Evolutionary conservation across 2,797 vertebrate genomes (phyloP).

Genomic region (Sebastes nivosus): DNA sequence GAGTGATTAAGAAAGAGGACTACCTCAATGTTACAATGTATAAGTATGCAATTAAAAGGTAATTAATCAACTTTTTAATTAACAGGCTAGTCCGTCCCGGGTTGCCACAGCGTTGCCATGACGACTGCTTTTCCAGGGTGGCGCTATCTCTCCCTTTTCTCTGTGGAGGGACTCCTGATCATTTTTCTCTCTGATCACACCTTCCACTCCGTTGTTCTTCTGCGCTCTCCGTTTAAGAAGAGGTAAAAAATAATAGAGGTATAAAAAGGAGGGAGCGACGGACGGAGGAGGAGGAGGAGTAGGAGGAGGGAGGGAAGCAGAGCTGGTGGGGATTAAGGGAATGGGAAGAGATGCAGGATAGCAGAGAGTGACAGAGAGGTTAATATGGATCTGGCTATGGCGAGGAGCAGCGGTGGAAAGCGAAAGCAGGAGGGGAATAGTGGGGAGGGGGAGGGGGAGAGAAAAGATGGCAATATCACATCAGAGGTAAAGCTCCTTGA

Average conservation of each 20-base stretch:
- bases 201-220: conserved; percentile 24
- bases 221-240: conserved; percentile 1
- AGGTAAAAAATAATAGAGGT: conserved; percentile 3
- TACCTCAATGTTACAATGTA: conserved; percentile 54
- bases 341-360: conserved; percentile 25
- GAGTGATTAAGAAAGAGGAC: conserved; percentile 54
- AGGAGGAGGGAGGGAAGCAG: not conserved
- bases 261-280: not conserved
- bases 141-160: conserved; percentile 38
- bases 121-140: conserved; percentile 53
- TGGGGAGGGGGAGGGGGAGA: not conserved
- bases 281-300: not conserved
- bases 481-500: conserved; percentile 38
- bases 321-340: conserved; percentile 36
- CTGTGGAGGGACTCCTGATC: conserved; percentile 34
- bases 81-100: conserved; percentile 47
- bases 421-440: not conserved
- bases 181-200: conserved; percentile 47
- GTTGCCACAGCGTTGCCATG: conserved; percentile 75
- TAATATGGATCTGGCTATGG: conserved; percentile 39
- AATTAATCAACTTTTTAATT: conserved; percentile 81
- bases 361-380: conserved; percentile 54
- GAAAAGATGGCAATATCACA: conserved; percentile 29
- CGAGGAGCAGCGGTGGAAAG: conserved; percentile 16
- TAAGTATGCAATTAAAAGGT: conserved; percentile 72